A percentile compares a stretch with the other conserved stretches of the same genome.
Evolutionary conservation across 1,140 invertebrate species (phyloP).

Genomic region (Drosophila pseudoananassae): DNA sequence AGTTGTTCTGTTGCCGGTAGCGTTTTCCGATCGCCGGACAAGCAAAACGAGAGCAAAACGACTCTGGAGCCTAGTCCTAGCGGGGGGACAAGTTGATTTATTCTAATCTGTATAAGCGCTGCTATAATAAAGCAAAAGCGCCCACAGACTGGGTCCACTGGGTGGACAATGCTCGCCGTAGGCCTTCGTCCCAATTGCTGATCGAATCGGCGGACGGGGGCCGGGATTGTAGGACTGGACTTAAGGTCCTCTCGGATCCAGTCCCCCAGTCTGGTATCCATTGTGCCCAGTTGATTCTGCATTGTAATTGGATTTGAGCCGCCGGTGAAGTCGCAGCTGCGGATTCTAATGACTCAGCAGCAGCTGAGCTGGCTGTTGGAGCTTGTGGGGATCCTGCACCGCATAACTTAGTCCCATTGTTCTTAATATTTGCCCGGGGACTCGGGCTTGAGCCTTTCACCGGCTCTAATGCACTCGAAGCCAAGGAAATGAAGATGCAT

Average conservation of each 20-base stretch:
- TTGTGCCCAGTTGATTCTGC: slow-evolving; percentile 53
- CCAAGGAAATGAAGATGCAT: slow-evolving; percentile 65
- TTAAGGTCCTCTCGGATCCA: slow-evolving; percentile 3
- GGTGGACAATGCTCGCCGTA: slow-evolving; percentile 70
- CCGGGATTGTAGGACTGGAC: slow-evolving; percentile 14
- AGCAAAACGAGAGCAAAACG: slow-evolving; percentile 30
- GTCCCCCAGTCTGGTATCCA: slow-evolving; percentile 20
- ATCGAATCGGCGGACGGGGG: slow-evolving; percentile 22
- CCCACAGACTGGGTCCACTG: slow-evolving; percentile 33
- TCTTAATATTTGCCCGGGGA: slow-evolving; percentile 28
- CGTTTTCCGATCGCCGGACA: slow-evolving; percentile 62
- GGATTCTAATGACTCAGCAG: slow-evolving; percentile 74
- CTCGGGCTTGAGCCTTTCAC: slow-evolving; percentile 41
- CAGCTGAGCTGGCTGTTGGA: slow-evolving; percentile 1
- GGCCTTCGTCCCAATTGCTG: slow-evolving; percentile 60
- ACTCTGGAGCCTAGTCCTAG: slow-evolving; percentile 17
- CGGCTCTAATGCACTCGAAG: slow-evolving; percentile 46
- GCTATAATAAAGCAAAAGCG: slow-evolving; percentile 79
- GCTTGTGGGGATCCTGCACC: slow-evolving; percentile 6
- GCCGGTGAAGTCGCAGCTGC: slow-evolving; percentile 70
- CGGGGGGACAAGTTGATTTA: slow-evolving; percentile 68
- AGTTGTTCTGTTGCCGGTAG: slow-evolving; percentile 64
- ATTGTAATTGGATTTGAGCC: slow-evolving; percentile 79
- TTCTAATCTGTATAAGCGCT: slow-evolving; percentile 80
- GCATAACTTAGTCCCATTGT: slow-evolving; percentile 36